Evolutionary conservation across 2,797 vertebrate genomes (phyloP), one percentile per base, ranked within the genome.

Genomic region (Hoplostethus mediterraneus): DNA sequence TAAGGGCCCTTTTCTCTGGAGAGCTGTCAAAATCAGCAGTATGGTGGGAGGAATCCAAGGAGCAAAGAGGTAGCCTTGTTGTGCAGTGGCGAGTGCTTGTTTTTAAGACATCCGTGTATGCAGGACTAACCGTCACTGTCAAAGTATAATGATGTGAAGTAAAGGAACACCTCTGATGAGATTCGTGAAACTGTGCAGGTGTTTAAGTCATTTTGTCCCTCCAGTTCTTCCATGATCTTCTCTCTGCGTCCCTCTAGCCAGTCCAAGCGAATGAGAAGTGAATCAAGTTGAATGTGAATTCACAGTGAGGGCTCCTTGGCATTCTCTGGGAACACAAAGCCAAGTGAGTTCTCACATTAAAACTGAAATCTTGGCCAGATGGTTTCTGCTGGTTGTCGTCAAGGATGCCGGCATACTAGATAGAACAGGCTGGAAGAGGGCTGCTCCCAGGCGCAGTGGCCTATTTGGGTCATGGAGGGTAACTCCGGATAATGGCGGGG

Each of bases 341-440:
- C 79, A 75, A 49, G 65, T 1, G 21, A 74, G 82, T 90, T 89
- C 86, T 91, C 90, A 88, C 87, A 90, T 90, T 68, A 79, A 83
- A 81, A 71, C 59, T 48, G 76, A 80, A 61, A 73, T 85, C 74
- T 84, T 70, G 60, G 74, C 76, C 80, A 80, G 84, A 84, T 90
- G 70, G 77, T 71, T 84, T 83, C 73, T 79, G 80, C 51, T 75
- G 13, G 64, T 66, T 53, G 73, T 68, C 68, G 71, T 84, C 58
- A 71, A 79, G 75, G 75, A 89, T 57, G 79, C 79, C 66, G 74
- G 86, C 70, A 53, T 47, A 54, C 14, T 3, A 79, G 81, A 88
- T 71, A 82, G 83, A 44, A 14, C 45, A 1, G 73, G 64, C 74
- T 33, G 81, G 48, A 8, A 80, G 81, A 73, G 44, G 71, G 62